A percentile compares a stretch with the other conserved stretches of the same genome.
Conservation (phyloP, 1,140 invertebrate species). For the Drosophila kanapiae region DNA sequence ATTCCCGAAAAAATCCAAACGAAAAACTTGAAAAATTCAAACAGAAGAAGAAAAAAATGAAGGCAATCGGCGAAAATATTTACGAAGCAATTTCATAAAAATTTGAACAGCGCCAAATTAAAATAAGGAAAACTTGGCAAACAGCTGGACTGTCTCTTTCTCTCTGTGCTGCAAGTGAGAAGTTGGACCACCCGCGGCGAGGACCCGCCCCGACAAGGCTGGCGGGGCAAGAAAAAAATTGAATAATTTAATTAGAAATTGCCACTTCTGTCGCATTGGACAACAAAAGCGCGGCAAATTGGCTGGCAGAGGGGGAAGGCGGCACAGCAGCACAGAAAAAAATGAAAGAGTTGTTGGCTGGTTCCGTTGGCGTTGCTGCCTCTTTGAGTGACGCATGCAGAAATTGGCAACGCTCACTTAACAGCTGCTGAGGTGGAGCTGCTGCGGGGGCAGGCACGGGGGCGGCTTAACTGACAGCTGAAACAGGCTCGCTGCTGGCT, state of each 20-base stretch:
- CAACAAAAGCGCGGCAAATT: constrained; percentile 80
- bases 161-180: constrained; percentile 38
- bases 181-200: constrained; percentile 41
- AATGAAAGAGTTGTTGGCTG: constrained; percentile 64
- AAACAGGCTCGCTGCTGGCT: background rate
- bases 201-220: constrained; percentile 7
- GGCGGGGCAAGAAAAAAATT: constrained; percentile 54
- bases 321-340: background rate
- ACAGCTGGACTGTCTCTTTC: constrained; percentile 45
- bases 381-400: constrained; percentile 75
- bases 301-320: constrained; percentile 37
- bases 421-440: constrained; percentile 45
- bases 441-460: constrained; percentile 10
- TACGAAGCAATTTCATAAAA: constrained; percentile 46
- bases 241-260: constrained; percentile 84
- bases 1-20: constrained; percentile 1
- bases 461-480: constrained; percentile 65
- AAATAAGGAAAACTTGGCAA: constrained; percentile 70
- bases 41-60: background rate
- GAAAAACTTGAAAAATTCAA: constrained; percentile 12
- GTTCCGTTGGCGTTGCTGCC: constrained; percentile 42
- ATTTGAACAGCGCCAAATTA: constrained; percentile 51
- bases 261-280: constrained; percentile 78
- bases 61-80: constrained; percentile 29
- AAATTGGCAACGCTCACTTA: constrained; percentile 69